Base-by-base conservation (phyloP, 2,113 vertebrate genomes). In the Callorhinus ursinus region DNA sequence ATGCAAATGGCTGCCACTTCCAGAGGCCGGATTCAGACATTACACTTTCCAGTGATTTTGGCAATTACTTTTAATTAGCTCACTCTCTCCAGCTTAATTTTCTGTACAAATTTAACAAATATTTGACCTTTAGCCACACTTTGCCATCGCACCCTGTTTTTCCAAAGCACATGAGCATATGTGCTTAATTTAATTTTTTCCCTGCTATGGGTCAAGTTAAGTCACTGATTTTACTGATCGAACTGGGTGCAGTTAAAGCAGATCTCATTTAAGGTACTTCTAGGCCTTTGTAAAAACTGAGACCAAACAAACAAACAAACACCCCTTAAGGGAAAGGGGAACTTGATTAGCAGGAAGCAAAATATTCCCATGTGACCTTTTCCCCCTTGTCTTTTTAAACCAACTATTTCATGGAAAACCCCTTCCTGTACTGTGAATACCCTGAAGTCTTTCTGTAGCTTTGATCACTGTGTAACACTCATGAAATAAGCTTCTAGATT, bases 11-110 rank as follows among this genome's bases (percentile, higher is more conserved):
- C 22, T 59, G 74, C 67, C 90, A 55, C 72, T 92, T 72, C 39
- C 39, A 33, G 21, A 77, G 2, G 51, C 71, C 91, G 61, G 39
- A 94, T 28, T 39, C 26, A 55, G 59, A 84, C 69, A 42, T 80
- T 63, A 39, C 11, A 53, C 71, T 96, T 97, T 42, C 46, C 91
- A 88, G 39, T 93, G 59, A 74, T 93, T 81, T 72, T 24, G 65
- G 46, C 71, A 93, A 57, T 94, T 36, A 61, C 59, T 72, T 57
- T 46, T 94, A 93, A 96, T 95, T 93, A 97, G 76, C 77, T 96
- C 77, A 63, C 80, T 94, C 59, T 97, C 84, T 95, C 24, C 49
- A 46, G 53, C 51, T 93, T 93, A 72, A 83, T 86, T 86, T 93
- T 96, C 88, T 74, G 5, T 82, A 86, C 61, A 91, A 42, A 86